Evolutionary conservation across 2,888 invertebrate species (phyloP), one percentile per base, ranked within the genome.

Genomic region (Hofmannophila pseudospretella): DNA sequence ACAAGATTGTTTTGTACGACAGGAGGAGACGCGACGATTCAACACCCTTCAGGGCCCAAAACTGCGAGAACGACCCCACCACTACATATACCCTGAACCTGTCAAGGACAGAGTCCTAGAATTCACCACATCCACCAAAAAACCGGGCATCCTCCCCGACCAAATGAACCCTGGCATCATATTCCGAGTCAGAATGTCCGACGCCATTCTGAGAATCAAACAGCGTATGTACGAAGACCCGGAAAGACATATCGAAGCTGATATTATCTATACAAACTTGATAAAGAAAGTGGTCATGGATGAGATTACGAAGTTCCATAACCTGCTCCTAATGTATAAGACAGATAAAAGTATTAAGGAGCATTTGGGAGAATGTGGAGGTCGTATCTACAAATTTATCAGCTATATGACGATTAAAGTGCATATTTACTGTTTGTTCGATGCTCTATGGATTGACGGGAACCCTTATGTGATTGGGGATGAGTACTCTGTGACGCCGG

Each of bases 361-460:
- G 42, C 86, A 86, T 60, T 52, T 85, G 11, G 85, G 85, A 0
- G 85, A 85, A 27, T 86, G 86, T 14, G 86, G 86, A 0, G 85
- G 85, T 0, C 56, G 86, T 1, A 85, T 86, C 0, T 86, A 85
- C 40, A 86, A 86, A 26, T 86, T 86, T 5, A 85, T 86, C 1
- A 84, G 81, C 25, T 86, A 85, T 7, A 85, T 85, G 85, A 81
- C 81, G 0, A 84, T 85, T 0, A 85, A 82, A 43, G 85, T 86
- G 0, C 85, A 86, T 46, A 85, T 86, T 0, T 86, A 86, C 13
- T 86, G 86, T 31, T 40, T 86, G 2, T 86, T 86, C 9, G 86
- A 86, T 12, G 76, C 86, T 0, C 39, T 86, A 1, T 86, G 86
- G 86, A 84, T 86, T 0, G 86, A 86, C 41, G 86, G 86, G 0